phyloP scores from a whole-genome alignment of 2,888 invertebrate genomes.

The Hirtodrosophila histrioides region DNA sequence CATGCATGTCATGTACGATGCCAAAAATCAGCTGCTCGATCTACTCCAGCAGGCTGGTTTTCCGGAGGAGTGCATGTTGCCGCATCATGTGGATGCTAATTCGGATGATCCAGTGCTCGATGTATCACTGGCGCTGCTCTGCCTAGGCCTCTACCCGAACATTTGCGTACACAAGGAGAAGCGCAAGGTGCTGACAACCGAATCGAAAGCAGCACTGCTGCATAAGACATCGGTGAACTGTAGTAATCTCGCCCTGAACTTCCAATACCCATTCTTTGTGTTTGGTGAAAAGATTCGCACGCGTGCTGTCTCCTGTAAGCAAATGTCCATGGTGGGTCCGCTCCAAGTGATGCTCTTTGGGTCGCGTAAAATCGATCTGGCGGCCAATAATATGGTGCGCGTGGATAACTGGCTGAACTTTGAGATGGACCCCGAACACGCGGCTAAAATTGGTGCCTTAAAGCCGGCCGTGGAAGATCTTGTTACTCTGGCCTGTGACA shows the following conservation, averaged over 20 bases:
- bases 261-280: slow-evolving; percentile 97
- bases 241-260: slow-evolving; percentile 91
- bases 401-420: slow-evolving; percentile 98
- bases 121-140: slow-evolving; percentile 92
- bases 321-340: slow-evolving; percentile 97
- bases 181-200: slow-evolving; percentile 96
- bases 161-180: slow-evolving; percentile 98
- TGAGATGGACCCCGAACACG: slow-evolving; percentile 91
- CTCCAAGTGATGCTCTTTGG: slow-evolving; percentile 96
- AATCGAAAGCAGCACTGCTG: slow-evolving; percentile 96
- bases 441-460: slow-evolving; percentile 93
- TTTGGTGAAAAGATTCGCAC: slow-evolving; percentile 99
- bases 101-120: slow-evolving; percentile 93
- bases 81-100: slow-evolving; percentile 90
- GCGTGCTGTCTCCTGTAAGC: slow-evolving; percentile 97
- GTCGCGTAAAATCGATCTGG: slow-evolving; percentile 88
- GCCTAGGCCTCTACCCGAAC: slow-evolving; percentile 97
- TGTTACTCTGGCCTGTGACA: slow-evolving; percentile 90
- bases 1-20: slow-evolving; percentile 95
- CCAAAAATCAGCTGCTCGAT: slow-evolving; percentile 90
- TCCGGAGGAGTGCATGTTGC: slow-evolving; percentile 93
- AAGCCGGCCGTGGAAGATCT: slow-evolving; percentile 95
- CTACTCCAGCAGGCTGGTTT: slow-evolving; percentile 92
- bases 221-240: slow-evolving; percentile 99
- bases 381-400: slow-evolving; percentile 89